Conservation (phyloP, 2,797 vertebrate genomes). For the Pyrocephalus nanus region DNA sequence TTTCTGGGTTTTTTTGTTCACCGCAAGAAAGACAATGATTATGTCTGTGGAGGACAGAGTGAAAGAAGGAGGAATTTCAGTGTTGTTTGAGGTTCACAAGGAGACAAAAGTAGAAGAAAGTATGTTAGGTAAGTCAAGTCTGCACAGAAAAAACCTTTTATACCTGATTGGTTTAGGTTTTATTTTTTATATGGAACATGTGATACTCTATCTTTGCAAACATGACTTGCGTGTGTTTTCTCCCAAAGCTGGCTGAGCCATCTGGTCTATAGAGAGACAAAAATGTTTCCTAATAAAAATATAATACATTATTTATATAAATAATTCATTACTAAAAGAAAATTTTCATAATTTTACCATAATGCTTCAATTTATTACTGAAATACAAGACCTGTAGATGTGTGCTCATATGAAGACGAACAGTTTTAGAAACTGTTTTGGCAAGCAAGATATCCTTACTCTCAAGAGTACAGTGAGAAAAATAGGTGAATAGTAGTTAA, state of each 20-base stretch:
- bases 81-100: neutral
- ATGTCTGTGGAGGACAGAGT: neutral
- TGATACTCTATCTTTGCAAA: neutral
- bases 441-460: neutral
- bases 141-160: neutral
- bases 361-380: neutral
- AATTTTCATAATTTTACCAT: neutral
- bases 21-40: neutral
- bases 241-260: neutral
- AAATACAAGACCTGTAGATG: neutral
- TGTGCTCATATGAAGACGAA: neutral
- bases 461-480: neutral
- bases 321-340: neutral
- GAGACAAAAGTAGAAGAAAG: neutral
- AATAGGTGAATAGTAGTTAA: neutral
- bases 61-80: neutral
- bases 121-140: accelerated
- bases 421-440: neutral
- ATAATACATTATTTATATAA: neutral
- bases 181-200: neutral
- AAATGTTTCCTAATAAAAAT: neutral
- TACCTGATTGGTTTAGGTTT: neutral
- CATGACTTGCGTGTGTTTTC: neutral
- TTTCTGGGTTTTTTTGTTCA: neutral
- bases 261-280: neutral